Evolutionary conservation across 2,113 vertebrate species (phyloP).

Genomic region (Kryptolebias marmoratus): DNA sequence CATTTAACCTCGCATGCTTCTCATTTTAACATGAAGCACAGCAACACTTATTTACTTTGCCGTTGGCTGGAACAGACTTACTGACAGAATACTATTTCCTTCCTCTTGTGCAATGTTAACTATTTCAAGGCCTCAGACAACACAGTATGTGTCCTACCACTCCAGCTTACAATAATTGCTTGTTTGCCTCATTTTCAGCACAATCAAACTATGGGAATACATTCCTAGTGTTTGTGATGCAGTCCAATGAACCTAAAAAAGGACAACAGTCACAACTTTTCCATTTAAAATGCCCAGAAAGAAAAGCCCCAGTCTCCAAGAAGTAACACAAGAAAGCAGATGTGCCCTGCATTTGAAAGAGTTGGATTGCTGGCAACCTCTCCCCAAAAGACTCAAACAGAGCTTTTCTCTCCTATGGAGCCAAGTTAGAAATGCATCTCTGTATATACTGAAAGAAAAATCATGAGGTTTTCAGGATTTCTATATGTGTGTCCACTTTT

Average conservation of each 20-base stretch:
- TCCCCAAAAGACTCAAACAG: conserved; percentile 21
- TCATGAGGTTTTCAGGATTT: background rate
- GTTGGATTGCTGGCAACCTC: conserved; percentile 3
- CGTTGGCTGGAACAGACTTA: conserved; percentile 21
- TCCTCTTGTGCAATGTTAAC: conserved; percentile 40
- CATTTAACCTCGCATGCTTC: conserved; percentile 41
- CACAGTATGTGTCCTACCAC: conserved; percentile 36
- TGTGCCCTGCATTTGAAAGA: conserved; percentile 32
- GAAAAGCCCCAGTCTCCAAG: conserved; percentile 31
- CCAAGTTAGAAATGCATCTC: conserved; percentile 11
- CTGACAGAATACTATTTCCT: background rate
- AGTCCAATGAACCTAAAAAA: conserved; percentile 44
- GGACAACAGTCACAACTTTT: conserved; percentile 56
- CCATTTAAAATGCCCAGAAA: conserved; percentile 62
- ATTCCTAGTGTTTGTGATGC: conserved; percentile 35
- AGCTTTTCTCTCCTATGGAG: conserved; percentile 20
- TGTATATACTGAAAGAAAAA: conserved; percentile 1
- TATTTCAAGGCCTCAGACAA: conserved; percentile 28
- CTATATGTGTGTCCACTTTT: background rate
- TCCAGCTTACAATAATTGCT: conserved; percentile 57
- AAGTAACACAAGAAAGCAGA: conserved; percentile 43
- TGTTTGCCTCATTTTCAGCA: conserved; percentile 38
- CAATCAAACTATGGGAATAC: conserved; percentile 26
- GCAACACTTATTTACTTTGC: conserved; percentile 44
- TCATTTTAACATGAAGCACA: conserved; percentile 48